These are phyloP conservation scores for Chromoteleia sp. DNA, from an alignment of 2,888 invertebrate genomes.

Conservation along the genomic window DNA sequence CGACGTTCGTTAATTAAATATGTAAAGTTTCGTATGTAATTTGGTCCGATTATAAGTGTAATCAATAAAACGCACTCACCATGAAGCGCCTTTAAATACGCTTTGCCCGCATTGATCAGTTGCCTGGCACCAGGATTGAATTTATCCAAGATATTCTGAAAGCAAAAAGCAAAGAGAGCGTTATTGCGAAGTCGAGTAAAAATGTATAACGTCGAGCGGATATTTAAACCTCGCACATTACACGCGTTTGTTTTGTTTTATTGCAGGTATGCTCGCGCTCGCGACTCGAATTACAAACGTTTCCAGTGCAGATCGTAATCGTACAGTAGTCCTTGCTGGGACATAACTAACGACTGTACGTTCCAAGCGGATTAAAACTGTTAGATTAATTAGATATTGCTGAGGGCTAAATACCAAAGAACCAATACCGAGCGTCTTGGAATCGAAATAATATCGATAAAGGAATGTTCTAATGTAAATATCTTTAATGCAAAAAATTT, in stretches of 20 bases:
- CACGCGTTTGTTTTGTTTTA: constrained; percentile 42
- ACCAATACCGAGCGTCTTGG: constrained; percentile 28
- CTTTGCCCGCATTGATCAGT: constrained; percentile 96
- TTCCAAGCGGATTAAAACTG: constrained; percentile 67
- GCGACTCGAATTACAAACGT: constrained; percentile 52
- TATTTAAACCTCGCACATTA: constrained; percentile 33
- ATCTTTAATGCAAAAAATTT: neutral
- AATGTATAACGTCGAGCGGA: constrained; percentile 23
- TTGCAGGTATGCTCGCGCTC: constrained; percentile 31
- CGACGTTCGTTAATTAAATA: constrained; percentile 38
- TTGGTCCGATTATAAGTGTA: constrained; percentile 27
- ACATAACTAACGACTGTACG: constrained; percentile 50
- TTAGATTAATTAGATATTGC: constrained; percentile 70
- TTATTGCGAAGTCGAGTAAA: constrained; percentile 36
- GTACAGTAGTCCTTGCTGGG: constrained; percentile 55
- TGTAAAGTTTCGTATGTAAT: constrained; percentile 6
- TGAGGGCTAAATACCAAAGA: constrained; percentile 64
- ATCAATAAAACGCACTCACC: constrained; percentile 88
- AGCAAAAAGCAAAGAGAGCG: constrained; percentile 84
- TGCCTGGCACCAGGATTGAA: constrained; percentile 97
- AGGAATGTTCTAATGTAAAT: constrained; percentile 5
- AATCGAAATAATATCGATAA: constrained; percentile 30
- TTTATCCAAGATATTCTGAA: constrained; percentile 97
- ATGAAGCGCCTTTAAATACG: constrained; percentile 96
- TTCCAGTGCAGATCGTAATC: constrained; percentile 67